Evolutionary conservation across 2,797 vertebrate genomes (phyloP).

Genomic region (Acestrorhynchus altus): DNA sequence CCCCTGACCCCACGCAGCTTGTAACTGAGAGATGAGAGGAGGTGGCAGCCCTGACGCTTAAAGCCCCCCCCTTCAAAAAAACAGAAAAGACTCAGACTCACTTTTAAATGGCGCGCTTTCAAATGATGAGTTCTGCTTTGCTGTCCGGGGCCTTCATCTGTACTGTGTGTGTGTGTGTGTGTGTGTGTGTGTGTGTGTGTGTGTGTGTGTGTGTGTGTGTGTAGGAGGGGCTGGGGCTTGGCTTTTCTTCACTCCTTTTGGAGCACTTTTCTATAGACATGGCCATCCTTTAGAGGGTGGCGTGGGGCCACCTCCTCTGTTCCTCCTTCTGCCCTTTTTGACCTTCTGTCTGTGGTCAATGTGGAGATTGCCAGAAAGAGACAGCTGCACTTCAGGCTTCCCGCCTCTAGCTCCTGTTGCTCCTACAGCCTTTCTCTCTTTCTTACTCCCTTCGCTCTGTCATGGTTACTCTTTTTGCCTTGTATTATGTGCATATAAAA

Average conservation of each 20-base stretch:
- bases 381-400: conserved; percentile 63
- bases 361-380: conserved; percentile 63
- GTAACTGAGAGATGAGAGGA: conserved; percentile 70
- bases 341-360: conserved; percentile 65
- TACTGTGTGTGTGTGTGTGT: conserved; percentile 10
- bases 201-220: conserved; percentile 41
- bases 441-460: conserved; percentile 17
- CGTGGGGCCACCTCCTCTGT: conserved; percentile 64
- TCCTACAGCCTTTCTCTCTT: conserved; percentile 47
- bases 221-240: conserved; percentile 44
- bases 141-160: conserved; percentile 52
- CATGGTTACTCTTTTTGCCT: conserved; percentile 27
- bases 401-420: conserved; percentile 51
- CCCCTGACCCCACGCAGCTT: conserved; percentile 77
- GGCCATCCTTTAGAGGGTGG: conserved; percentile 53
- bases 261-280: conserved; percentile 56
- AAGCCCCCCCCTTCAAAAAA: conserved; percentile 27
- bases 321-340: conserved; percentile 61
- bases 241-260: conserved; percentile 55
- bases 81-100: conserved; percentile 45
- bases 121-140: conserved; percentile 51
- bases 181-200: conserved; percentile 44
- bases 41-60: conserved; percentile 53
- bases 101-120: conserved; percentile 38
- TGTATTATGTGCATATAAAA: conserved; percentile 25